Conservation (phyloP, 2,888 invertebrate species). For the Callinectes sapidus region DNA sequence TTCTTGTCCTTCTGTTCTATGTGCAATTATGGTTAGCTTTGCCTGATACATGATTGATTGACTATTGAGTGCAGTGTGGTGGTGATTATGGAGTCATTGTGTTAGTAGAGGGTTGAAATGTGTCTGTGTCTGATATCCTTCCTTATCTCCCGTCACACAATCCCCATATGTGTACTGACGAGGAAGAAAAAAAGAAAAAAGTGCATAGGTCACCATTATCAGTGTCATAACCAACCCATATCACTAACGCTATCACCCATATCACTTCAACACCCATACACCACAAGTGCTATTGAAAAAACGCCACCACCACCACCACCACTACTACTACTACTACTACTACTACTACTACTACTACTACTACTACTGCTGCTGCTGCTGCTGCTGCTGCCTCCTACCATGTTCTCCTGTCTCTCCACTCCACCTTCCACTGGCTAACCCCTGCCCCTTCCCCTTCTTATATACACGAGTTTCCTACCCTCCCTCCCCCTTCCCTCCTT, state of each 20-base stretch:
- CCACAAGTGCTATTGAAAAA: background rate
- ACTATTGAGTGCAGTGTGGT: too few relatives aligned
- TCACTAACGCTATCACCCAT: background rate
- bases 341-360: background rate
- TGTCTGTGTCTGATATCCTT: too few relatives aligned
- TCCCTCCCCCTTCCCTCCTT: background rate
- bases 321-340: background rate
- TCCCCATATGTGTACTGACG: too few relatives aligned
- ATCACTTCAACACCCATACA: background rate
- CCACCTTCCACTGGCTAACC: background rate
- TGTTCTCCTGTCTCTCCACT: background rate
- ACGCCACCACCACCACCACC: background rate
- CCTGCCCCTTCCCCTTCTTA: background rate
- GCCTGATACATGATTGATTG: too few relatives aligned
- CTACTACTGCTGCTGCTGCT: background rate
- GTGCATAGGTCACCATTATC: background rate
- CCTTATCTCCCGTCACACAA: too few relatives aligned
- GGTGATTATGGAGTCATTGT: too few relatives aligned
- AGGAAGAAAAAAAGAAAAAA: too few relatives aligned
- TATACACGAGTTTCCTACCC: background rate
- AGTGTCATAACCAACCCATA: background rate
- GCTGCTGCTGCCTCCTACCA: background rate
- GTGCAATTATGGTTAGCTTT: too few relatives aligned
- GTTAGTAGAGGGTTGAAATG: too few relatives aligned
- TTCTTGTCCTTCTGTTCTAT: too few relatives aligned